Base-by-base conservation (phyloP, 2,113 vertebrate species). In the Vireo altiloquus region DNA sequence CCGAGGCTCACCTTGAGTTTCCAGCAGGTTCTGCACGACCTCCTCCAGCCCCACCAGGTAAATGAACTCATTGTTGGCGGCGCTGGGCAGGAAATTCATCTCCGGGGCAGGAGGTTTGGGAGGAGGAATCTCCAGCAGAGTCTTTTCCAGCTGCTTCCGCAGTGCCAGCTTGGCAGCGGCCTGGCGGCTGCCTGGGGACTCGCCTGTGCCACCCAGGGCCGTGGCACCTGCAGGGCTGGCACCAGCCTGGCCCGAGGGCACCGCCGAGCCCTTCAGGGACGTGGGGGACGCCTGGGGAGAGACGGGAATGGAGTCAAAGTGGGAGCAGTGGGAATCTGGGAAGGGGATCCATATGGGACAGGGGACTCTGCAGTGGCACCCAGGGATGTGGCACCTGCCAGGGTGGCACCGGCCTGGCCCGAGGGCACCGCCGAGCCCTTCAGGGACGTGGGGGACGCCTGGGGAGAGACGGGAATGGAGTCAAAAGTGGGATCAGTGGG, bases 61-160 rank as follows among this genome's bases (percentile, higher is more conserved):
- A 94, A 99, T 99, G 84, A 99, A 99, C 97, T 99, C 99, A 13
- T 99, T 99, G 89, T 99, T 99, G 84, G 99, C 99, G 3, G 99
- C 99, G 1, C 99, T 99, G 4, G 99, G 99, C 90, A 99, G 97
- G 96, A 99, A 99, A 93, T 98, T 99, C 97, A 99, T 99, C 94
- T 99, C 99, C 0, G 99, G 99, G 0, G 99, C 98, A 0, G 99
- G 99, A 0, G 99, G 99, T 81, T 99, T 99, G 47, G 99, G 99
- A 2, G 99, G 99, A 17, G 99, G 99, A 72, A 99, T 99, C 97
- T 99, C 99, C 81, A 99, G 89, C 72, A 99, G 97, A 2, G 99
- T 99, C 96, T 99, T 99, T 97, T 99, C 99, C 97, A 99, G 95
- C 97, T 99, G 99, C 94, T 99, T 99, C 13, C 99, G 97, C 70